Base-by-base conservation (phyloP, 2,888 invertebrate species). In the Dryobota labecula region DNA sequence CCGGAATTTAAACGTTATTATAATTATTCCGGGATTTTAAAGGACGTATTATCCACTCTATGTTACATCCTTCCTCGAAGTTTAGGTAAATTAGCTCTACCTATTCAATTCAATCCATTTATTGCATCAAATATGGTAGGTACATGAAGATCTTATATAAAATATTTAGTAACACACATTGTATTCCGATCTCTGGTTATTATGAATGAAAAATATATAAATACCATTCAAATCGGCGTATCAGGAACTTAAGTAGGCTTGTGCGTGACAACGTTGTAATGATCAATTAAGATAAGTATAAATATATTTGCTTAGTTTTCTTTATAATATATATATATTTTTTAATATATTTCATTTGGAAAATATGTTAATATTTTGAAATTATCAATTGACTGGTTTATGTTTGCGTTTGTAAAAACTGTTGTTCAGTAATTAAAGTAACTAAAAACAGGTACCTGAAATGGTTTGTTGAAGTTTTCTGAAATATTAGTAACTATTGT, bases 131-230 rank as follows among this genome's bases (percentile, higher is more conserved):
- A n/a, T n/a, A n/a, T n/a, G n/a, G n/a, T n/a, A n/a, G n/a, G n/a
- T n/a, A n/a, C n/a, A n/a, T n/a, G n/a, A n/a, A n/a, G n/a, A n/a
- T n/a, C n/a, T n/a, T n/a, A n/a, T n/a, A n/a, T n/a, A n/a, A n/a
- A n/a, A n/a, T n/a, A n/a, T n/a, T n/a, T n/a, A n/a, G n/a, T n/a
- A n/a, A n/a, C n/a, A n/a, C n/a, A n/a, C n/a, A n/a, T n/a, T n/a
- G n/a, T n/a, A n/a, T n/a, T n/a, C n/a, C n/a, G n/a, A n/a, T n/a
- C n/a, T n/a, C n/a, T n/a, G n/a, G n/a, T n/a, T 33, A 24, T 49
- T 63, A 30, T 61, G 43, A 76, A 72, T 78, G 78, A 51, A 61
- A 71, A 72, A 57, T 57, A 18, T 64, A 38, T 45, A 24, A 58
- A 69, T 61, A 43, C 60, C 24, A n/a, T 61, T 49, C 4, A 36